Conservation (phyloP, 2,113 vertebrate genomes). For the Psophia crepitans region DNA sequence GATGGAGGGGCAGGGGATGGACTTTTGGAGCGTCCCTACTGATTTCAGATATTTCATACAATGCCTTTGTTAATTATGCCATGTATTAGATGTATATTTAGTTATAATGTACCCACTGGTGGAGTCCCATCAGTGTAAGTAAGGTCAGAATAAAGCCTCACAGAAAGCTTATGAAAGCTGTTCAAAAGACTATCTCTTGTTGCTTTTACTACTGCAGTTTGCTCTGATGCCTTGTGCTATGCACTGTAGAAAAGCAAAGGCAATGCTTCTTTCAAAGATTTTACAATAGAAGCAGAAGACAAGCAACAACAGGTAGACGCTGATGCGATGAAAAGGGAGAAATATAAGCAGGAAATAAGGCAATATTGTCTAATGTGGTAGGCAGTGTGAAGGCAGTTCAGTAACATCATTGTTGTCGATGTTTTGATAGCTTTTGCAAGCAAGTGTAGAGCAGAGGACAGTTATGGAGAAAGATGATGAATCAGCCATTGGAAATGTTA, state of each 20-base stretch:
- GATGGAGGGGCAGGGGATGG: not conserved
- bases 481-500: accelerated
- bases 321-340: not conserved
- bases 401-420: not conserved
- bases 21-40: not conserved
- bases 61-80: not conserved
- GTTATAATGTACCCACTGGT: not conserved
- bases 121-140: not conserved
- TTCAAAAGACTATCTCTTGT: not conserved
- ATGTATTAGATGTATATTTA: not conserved
- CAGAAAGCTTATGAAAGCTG: not conserved
- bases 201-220: not conserved
- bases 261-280: not conserved
- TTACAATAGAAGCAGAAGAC: not conserved
- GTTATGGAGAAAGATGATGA: not conserved
- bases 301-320: not conserved
- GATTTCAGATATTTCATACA: not conserved
- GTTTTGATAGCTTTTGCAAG: not conserved
- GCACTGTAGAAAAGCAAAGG: not conserved
- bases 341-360: not conserved
- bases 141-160: not conserved
- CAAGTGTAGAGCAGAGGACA: not conserved
- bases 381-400: not conserved
- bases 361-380: not conserved
- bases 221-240: accelerated